These are phyloP conservation scores for Carcinoscorpius rotundicauda DNA, from an alignment of 1,140 invertebrate genomes.

Conservation along the genomic window DNA sequence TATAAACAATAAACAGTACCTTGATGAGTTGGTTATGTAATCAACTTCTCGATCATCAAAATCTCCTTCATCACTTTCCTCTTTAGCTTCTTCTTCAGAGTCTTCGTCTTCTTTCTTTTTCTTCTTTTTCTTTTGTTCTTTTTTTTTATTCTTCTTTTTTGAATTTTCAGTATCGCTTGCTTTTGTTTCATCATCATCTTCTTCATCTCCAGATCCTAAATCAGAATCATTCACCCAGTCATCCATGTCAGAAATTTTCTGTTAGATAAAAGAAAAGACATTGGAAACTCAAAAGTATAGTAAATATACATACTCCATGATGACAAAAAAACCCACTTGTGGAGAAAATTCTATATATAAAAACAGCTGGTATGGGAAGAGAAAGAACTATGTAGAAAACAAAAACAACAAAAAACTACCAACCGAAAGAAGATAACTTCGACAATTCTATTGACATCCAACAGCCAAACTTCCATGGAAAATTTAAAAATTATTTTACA, in stretches of 20 bases:
- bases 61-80: conserved; percentile 94
- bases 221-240: conserved; percentile 59
- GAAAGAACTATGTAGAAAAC: too few relatives aligned
- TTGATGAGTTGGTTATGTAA: conserved; percentile 51
- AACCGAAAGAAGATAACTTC: too few relatives aligned
- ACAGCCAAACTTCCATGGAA: too few relatives aligned
- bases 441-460: too few relatives aligned
- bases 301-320: too few relatives aligned
- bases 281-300: too few relatives aligned
- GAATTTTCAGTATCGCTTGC: conserved; percentile 5
- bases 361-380: too few relatives aligned
- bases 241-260: conserved; percentile 84
- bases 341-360: too few relatives aligned
- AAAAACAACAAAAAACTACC: too few relatives aligned
- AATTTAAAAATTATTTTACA: too few relatives aligned
- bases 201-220: conserved; percentile 51
- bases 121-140: conserved; percentile 44
- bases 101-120: conserved; percentile 63
- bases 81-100: conserved; percentile 61
- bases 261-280: conserved; percentile 15
- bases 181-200: conserved; percentile 38
- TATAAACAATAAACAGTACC: too few relatives aligned
- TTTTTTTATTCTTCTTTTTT: conserved; percentile 19
- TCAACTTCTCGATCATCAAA: conserved; percentile 76
- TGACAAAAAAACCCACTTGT: too few relatives aligned